Percentiles rank a stretch among this genome's conserved stretches.
Evolutionary conservation across 2,113 vertebrate species (phyloP).

Genomic region (Lepisosteus oculatus): DNA sequence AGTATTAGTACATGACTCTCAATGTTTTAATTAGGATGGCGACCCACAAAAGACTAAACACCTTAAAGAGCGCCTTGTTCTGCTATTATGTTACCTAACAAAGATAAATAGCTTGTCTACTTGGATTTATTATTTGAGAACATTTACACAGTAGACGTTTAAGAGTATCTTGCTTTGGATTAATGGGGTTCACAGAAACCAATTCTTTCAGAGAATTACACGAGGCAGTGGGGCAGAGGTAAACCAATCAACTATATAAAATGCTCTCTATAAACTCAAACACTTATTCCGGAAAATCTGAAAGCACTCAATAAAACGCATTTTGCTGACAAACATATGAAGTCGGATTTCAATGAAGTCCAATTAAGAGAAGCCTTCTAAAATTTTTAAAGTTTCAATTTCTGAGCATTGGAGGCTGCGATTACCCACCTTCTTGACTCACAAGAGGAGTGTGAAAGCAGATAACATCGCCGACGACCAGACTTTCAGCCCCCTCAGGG

Average conservation of each 20-base stretch:
- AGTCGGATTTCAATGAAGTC: background rate
- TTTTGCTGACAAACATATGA: background rate
- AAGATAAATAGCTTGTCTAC: conserved; percentile 14
- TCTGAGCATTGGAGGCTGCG: background rate
- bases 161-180: conserved; percentile 27
- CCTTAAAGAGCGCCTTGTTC: conserved; percentile 28
- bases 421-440: conserved; percentile 54
- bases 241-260: background rate
- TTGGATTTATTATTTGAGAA: conserved; percentile 33
- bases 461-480: conserved; percentile 67
- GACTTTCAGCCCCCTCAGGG: conserved; percentile 56
- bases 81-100: conserved; percentile 31
- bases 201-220: background rate
- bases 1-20: no score
- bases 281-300: background rate
- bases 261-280: background rate
- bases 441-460: conserved; percentile 55
- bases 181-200: conserved; percentile 42
- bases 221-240: background rate
- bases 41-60: no score
- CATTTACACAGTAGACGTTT: conserved; percentile 20
- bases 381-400: background rate
- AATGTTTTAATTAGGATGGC: no score
- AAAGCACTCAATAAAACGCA: background rate
- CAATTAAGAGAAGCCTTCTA: background rate